Conservation (phyloP, 2,888 invertebrate species). For the Dilophus febrilis region DNA sequence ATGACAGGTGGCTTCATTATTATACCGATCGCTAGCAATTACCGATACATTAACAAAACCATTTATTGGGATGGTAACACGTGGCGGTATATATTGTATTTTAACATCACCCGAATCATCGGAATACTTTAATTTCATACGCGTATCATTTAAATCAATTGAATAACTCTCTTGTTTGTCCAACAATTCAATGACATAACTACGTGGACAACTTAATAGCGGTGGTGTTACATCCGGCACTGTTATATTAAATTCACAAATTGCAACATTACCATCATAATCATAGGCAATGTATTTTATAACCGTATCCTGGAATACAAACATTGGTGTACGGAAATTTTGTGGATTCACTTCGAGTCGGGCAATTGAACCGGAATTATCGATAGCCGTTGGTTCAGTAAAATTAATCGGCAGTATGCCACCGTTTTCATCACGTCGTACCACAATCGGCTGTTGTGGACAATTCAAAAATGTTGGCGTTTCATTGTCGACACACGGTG, state of each 20-base stretch:
- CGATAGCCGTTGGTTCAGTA: conserved; percentile 84
- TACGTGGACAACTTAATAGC: conserved; percentile 76
- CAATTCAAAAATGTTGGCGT: conserved; percentile 95
- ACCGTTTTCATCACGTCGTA: conserved; percentile 73
- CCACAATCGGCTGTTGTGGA: conserved; percentile 80
- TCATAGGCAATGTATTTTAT: conserved; percentile 94
- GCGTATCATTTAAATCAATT: conserved; percentile 82
- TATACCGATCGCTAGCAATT: conserved; percentile 68
- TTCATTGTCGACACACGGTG: conserved; percentile 88
- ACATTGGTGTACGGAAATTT: conserved; percentile 75
- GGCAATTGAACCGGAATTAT: conserved; percentile 89
- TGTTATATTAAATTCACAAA: conserved; percentile 90
- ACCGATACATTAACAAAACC: conserved; percentile 86
- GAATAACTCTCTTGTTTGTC: conserved; percentile 79
- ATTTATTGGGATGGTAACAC: conserved; percentile 68
- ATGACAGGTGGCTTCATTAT: conserved; percentile 76
- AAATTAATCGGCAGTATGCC: conserved; percentile 84
- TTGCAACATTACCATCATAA: conserved; percentile 92
- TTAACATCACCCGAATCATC: conserved; percentile 79
- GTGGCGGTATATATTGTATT: conserved; percentile 66
- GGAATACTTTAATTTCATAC: conserved; percentile 64
- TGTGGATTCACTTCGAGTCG: conserved; percentile 82
- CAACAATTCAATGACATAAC: conserved; percentile 81
- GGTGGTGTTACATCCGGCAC: conserved; percentile 89
- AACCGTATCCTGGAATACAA: conserved; percentile 78